phyloP scores from a whole-genome alignment of 2,888 invertebrate species.

The Thumatha senex region DNA sequence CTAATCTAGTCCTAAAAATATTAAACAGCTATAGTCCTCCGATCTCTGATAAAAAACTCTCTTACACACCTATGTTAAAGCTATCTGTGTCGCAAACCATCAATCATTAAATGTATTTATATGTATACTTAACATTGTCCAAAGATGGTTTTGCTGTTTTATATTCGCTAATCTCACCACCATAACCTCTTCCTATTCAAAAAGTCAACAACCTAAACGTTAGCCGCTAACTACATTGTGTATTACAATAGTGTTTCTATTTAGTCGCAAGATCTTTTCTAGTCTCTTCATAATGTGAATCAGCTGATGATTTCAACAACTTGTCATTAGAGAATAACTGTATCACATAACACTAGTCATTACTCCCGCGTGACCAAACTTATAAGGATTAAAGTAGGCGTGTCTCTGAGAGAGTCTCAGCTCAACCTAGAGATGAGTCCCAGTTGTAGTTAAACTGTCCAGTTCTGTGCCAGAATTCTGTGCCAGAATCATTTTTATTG shows the following conservation, averaged over 20 bases:
- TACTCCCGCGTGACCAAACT: not conserved
- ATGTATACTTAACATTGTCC: too few relatives aligned
- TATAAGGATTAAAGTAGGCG: not conserved
- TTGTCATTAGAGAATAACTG: not conserved
- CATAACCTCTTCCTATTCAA: not conserved
- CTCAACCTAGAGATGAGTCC: too few relatives aligned
- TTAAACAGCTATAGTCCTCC: too few relatives aligned
- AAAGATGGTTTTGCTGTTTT: not conserved
- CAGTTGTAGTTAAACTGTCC: too few relatives aligned
- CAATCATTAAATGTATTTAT: too few relatives aligned
- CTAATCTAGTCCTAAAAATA: too few relatives aligned
- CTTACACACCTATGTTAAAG: too few relatives aligned
- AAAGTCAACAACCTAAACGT: constrained; percentile 2
- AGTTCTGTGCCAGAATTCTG: too few relatives aligned
- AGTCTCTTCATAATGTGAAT: not conserved
- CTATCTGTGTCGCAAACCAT: too few relatives aligned
- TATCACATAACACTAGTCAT: not conserved
- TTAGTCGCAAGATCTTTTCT: not conserved
- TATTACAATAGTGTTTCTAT: constrained; percentile 2
- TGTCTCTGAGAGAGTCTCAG: too few relatives aligned
- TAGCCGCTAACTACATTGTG: constrained; percentile 1
- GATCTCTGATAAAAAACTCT: too few relatives aligned
- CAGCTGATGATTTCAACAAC: constrained; percentile 1
- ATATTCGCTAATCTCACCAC: not conserved
- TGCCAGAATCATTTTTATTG: too few relatives aligned